These are phyloP conservation scores for Urophycis tenuis DNA, from an alignment of 2,797 vertebrate genomes.

Conservation along the genomic window DNA sequence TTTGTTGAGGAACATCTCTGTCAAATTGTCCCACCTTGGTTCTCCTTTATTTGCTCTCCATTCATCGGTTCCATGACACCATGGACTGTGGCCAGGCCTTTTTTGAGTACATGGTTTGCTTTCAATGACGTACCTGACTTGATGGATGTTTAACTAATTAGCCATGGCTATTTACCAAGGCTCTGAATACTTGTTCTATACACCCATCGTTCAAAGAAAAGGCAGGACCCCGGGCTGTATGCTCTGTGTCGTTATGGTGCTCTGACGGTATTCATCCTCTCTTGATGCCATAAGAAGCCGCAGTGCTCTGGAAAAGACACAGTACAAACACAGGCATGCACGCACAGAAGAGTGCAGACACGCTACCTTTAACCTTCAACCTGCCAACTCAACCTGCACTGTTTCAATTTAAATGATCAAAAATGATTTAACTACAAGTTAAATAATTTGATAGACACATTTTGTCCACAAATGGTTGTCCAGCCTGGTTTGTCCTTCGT, in stretches of 20 bases:
- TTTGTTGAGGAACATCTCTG: neutral
- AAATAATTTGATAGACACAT: neutral
- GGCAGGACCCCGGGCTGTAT: conserved; percentile 28
- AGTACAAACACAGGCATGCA: neutral
- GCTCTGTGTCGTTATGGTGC: neutral
- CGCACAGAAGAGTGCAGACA: neutral
- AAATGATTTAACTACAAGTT: too few relatives aligned
- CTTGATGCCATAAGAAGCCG: neutral
- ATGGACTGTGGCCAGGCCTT: neutral
- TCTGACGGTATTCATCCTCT: neutral
- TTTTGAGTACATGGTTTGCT: conserved; percentile 12
- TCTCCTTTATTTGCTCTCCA: neutral
- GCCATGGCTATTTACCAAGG: conserved; percentile 46
- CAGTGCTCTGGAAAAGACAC: neutral
- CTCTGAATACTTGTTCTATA: conserved; percentile 19
- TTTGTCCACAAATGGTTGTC: neutral
- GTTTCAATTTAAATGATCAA: too few relatives aligned
- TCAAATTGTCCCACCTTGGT: neutral
- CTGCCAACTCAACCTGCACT: neutral
- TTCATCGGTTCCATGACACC: neutral
- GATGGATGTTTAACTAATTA: conserved; percentile 28
- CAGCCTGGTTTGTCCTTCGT: neutral
- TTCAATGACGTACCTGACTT: conserved; percentile 16
- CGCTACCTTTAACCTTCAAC: neutral
- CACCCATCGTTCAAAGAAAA: conserved; percentile 31